These are phyloP conservation scores for Bufo bufo DNA, from an alignment of 2,113 vertebrate genomes.

Conservation along the genomic window DNA sequence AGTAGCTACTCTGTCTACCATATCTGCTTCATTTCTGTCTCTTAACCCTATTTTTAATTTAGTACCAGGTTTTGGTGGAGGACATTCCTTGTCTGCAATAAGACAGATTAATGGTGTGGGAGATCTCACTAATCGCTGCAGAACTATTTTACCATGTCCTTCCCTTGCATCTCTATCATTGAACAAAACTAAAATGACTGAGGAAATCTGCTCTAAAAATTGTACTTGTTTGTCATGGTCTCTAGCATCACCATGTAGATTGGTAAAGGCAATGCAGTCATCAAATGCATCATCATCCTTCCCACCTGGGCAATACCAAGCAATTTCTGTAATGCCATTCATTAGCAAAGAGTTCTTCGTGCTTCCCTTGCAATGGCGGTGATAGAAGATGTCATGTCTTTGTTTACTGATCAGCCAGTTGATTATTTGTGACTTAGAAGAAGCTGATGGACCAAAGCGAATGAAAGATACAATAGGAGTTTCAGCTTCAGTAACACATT, in stretches of 20 bases:
- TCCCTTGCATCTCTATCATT: conserved; percentile 56
- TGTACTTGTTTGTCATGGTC: conserved; percentile 61
- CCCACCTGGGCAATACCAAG: conserved; percentile 55
- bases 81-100: conserved; percentile 58
- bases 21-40: conserved; percentile 69
- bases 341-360: conserved; percentile 69
- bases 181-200: conserved; percentile 70
- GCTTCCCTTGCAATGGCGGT: conserved; percentile 71
- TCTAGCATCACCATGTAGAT: conserved; percentile 72
- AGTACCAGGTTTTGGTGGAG: accelerated
- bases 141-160: conserved; percentile 43
- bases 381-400: conserved; percentile 72
- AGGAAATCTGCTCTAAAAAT: conserved; percentile 67
- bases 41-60: conserved; percentile 67
- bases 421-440: conserved; percentile 78
- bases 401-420: conserved; percentile 71
- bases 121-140: conserved; percentile 59
- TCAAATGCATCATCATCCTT: conserved; percentile 68
- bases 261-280: conserved; percentile 71
- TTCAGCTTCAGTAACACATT: conserved; percentile 63
- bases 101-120: conserved; percentile 67
- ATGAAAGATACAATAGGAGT: conserved; percentile 72
- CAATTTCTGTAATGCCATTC: conserved; percentile 73
- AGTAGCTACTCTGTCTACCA: conserved; percentile 64
- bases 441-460: conserved; percentile 68